phyloP scores from a whole-genome alignment of 2,113 vertebrate species.

The Cichladusa arquata region DNA sequence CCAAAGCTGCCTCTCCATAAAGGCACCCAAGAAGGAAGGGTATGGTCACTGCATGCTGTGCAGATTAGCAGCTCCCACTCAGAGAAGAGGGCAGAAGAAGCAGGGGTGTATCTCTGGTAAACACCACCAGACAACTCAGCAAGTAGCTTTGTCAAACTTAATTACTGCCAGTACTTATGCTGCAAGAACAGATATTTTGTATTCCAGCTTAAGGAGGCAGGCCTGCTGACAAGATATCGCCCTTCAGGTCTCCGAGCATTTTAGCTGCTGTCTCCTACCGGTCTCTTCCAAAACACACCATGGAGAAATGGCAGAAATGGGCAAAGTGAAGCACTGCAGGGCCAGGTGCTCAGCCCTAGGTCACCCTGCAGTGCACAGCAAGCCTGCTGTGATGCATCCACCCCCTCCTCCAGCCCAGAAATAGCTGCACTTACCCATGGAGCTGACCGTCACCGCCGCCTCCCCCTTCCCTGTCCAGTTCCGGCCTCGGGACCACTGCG shows the following conservation, averaged over 20 bases:
- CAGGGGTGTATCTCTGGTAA: background rate
- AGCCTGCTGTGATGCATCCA: fast-evolving
- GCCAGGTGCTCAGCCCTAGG: background rate
- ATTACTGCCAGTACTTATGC: background rate
- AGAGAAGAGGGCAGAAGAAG: background rate
- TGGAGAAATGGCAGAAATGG: background rate
- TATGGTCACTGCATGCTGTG: fast-evolving
- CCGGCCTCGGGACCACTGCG: slow-evolving; percentile 48
- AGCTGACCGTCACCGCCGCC: slow-evolving; percentile 53
- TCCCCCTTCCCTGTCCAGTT: slow-evolving; percentile 45
- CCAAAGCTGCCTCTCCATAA: background rate
- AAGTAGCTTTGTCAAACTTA: background rate
- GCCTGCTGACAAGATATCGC: background rate
- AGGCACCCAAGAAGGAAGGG: background rate
- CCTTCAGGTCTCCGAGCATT: background rate
- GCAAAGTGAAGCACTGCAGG: background rate
- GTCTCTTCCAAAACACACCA: background rate
- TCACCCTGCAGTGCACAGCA: background rate
- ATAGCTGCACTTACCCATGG: slow-evolving; percentile 65
- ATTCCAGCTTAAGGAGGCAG: background rate
- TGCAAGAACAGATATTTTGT: background rate
- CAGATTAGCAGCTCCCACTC: background rate
- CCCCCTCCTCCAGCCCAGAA: background rate
- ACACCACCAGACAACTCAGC: background rate
- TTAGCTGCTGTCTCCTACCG: background rate